phyloP scores from a whole-genome alignment of 1,140 invertebrate genomes.

The Plectrocnemia conspersa region DNA sequence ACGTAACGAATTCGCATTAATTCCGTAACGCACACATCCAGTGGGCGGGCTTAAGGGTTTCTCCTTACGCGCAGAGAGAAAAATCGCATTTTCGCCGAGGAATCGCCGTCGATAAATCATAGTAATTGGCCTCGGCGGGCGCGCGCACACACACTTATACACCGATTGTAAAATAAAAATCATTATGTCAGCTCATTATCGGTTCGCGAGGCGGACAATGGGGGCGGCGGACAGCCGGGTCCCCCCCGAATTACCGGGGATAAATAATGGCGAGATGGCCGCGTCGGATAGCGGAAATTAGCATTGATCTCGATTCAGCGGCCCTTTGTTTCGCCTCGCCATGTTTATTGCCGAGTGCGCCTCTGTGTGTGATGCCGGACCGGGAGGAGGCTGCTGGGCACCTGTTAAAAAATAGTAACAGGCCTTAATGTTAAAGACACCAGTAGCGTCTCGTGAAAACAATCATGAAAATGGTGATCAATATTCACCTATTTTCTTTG shows the following conservation, averaged over 20 bases:
- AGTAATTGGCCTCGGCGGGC: conserved; percentile 22
- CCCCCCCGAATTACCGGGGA: conserved; percentile 21
- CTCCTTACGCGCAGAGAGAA: too few relatives aligned
- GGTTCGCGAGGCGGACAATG: conserved; percentile 19
- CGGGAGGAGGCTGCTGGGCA: background rate
- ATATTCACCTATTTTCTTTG: too few relatives aligned
- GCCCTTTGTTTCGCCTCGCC: conserved; percentile 29
- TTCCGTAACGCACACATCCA: too few relatives aligned
- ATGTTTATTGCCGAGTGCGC: conserved; percentile 24
- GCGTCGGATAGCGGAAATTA: conserved; percentile 33
- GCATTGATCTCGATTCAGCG: conserved; percentile 29
- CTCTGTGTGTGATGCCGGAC: background rate
- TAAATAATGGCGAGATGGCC: conserved; percentile 31
- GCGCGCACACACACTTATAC: too few relatives aligned
- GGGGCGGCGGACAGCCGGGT: conserved; percentile 13
- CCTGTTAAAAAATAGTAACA: background rate
- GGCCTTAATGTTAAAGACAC: too few relatives aligned
- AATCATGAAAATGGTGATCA: too few relatives aligned
- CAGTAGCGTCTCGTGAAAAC: too few relatives aligned
- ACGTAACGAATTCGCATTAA: too few relatives aligned
- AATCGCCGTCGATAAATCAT: conserved; percentile 24
- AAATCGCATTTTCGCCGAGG: conserved; percentile 16
- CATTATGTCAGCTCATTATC: conserved; percentile 35
- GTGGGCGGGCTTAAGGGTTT: too few relatives aligned
- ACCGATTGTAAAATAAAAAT: conserved; percentile 31